Evolutionary conservation across 1,140 invertebrate species (phyloP).

Genomic region (Luehdorfia chinensis): DNA sequence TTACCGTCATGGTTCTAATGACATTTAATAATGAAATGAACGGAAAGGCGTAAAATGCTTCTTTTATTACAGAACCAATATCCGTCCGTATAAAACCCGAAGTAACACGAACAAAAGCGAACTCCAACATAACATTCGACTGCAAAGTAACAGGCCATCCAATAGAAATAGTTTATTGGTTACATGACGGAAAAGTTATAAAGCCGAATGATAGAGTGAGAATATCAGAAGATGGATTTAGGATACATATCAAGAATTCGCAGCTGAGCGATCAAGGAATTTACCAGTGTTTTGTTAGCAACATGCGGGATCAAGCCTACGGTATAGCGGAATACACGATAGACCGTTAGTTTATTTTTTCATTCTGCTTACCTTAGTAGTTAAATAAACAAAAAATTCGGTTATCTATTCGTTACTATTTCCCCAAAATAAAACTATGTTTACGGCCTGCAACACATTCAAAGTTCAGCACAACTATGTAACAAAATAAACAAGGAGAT

Average conservation of each 20-base stretch:
- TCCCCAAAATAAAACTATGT: too few species aligned
- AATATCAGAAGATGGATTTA: slow-evolving; percentile 73
- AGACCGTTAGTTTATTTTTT: slow-evolving; percentile 82
- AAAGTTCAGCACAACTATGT: too few species aligned
- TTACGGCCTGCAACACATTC: too few species aligned
- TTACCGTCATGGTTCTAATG: too few species aligned
- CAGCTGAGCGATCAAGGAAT: slow-evolving; percentile 89
- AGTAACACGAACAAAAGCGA: slow-evolving; percentile 87
- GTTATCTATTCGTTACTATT: too few species aligned
- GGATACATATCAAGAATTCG: slow-evolving; percentile 82
- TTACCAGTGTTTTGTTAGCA: slow-evolving; percentile 93
- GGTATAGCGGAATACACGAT: slow-evolving; percentile 89
- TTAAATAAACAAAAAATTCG: too few species aligned
- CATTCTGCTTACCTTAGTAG: too few species aligned
- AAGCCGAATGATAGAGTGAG: slow-evolving; percentile 79
- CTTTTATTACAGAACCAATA: slow-evolving; percentile 79
- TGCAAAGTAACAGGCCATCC: slow-evolving; percentile 93
- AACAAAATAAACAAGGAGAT: too few species aligned
- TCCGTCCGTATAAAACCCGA: slow-evolving; percentile 85
- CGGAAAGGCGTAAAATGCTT: neutral
- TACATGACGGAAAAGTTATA: slow-evolving; percentile 85
- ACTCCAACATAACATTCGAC: slow-evolving; percentile 88
- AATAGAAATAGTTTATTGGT: slow-evolving; percentile 88
- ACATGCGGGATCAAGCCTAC: slow-evolving; percentile 91
- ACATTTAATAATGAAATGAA: too few species aligned